Base-by-base conservation (phyloP, 2,113 vertebrate species). In the Prunella himalayana region DNA sequence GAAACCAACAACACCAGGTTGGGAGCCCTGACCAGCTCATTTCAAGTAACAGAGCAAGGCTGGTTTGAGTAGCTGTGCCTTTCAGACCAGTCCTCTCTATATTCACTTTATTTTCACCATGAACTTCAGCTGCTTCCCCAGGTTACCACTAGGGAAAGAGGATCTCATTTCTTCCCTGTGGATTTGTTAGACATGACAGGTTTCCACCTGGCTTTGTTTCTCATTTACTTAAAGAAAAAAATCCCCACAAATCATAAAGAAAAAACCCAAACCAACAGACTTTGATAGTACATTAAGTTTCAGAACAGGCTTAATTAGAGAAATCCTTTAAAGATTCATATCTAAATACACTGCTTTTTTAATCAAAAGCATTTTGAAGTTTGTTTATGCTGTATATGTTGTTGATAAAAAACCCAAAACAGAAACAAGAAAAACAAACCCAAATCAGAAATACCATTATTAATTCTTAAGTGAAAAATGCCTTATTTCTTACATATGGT, bases 381-480 rank as follows among this genome's bases (percentile, higher is more conserved):
- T 86, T 56, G 35, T 63, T 91, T 65, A 25, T 94, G 5, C 81
- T 72, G 17, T 82, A 14, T 70, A 41, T 92, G 65, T 51, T 73
- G 75, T 50, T 86, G 30, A 71, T 87, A 2, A 51, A 79, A 76
- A 33, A 11, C 4, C 10, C 1, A 1, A 44, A 66, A 14, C 7
- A 68, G 15, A 7, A 50, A 1, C 7, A 59, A 41, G 28, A 75
- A 44, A 59, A 65, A 13, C 14, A 79, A 71, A 20, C 4, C 11
- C 7, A 50, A 75, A 33, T 37, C 19, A 57, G 59, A 82, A 72
- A 25, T 24, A 37, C 19, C 4, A 11, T 47, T 68, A 82, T 20
- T 94, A 61, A 85, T 89, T 96, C 96, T 96, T 93, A 93, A 94
- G 44, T 93, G 31, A 87, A 88, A 64, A 95, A 90, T 49, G 15